Evolutionary conservation across 2,113 vertebrate species (phyloP), one percentile per base, ranked within the genome.

Genomic region (Zosterops japonicus): DNA sequence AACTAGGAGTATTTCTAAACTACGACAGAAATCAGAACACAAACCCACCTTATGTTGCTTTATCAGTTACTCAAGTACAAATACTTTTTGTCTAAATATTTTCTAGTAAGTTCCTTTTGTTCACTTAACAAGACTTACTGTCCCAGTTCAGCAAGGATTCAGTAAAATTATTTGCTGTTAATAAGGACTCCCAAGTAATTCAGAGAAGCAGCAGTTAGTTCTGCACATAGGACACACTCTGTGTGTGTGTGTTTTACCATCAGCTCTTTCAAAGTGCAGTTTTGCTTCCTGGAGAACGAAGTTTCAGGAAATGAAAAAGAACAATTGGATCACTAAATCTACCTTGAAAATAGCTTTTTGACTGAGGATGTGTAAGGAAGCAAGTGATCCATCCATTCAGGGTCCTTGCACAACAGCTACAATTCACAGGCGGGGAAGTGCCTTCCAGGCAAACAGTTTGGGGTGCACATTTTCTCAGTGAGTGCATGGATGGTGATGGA

Each of bases 241-340:
- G 10, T 80, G 2, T 6, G 23, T 49, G 23, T 42, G 56, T 41
- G 29, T 56, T 3, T 28, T 81, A 49, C 50, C 39, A 33, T 52
- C 46, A 57, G 46, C 44, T 77, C 50, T 72, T 36, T 28, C 25
- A 78, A 14, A 47, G 35, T 25, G 8, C 9, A 18, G n/a, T 46
- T 91, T 72, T 28, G 12, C 59, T 92, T 87, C 82, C 70, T 55
- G 79, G 50, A 86, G 88, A 92, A 42, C 28, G 36, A 72, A 90
- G 49, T 77, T 50, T 39, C 52, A 75, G 95, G 83, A 94, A 93
- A 78, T 71, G 24, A 82, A 59, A 83, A 89, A 70, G 42, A 90
- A 79, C 8, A 7, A 75, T 56, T 11, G 15, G 61, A 64, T 61
- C 49, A 19, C 52, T 36, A 36, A 70, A 83, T 56, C 33, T 88